Base-by-base conservation (phyloP, 92 coral and sea anemone genomes). In the Pocillopora meandrina region DNA sequence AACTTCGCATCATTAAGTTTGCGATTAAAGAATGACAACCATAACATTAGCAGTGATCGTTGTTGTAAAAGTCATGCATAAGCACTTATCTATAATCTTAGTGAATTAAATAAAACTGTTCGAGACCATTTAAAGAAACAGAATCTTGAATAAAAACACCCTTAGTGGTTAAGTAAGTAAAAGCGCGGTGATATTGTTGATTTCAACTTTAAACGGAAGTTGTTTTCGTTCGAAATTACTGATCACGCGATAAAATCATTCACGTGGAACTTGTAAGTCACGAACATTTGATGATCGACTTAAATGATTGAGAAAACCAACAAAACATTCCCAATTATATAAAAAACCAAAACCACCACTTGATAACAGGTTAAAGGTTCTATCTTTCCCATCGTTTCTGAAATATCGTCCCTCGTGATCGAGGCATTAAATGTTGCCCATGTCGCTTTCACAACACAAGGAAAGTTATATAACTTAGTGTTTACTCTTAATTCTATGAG, bases 251-350 rank as follows among this genome's bases (percentile, higher is more conserved):
- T 74, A 60, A 18, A 14, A 19, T 31, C 60, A 83, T 19, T 64
- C 86, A 56, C n/a, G 86, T 52, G 86, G 79, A 74, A 83, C 80
- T 26, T 61, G 19, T 16, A 83, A 83, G 86, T 83, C 86, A 83
- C 86, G 86, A 83, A 83, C 65, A 52, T 9, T 72, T 64, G 15
- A 18, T 76, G 13, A 49, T 23, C 42, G 5, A 0, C 62, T 35
- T 73, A 6, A 52, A 11, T 21, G 26, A 72, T 55, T 73, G 49
- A 3, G 11, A 82, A 52, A 63, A 63, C 34, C 20, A 61, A 56
- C 11, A 49, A 17, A 55, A 47, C n/a, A 23, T 61, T 63, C 10
- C 26, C 14, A 1, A 47, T 83, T 49, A 15, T 16, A 10, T 33
- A 49, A 14, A 62, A 83, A 63, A 49, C 65, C 12, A 5, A 63